Conservation (phyloP, 1,140 invertebrate species). For the Oreohelix idahoensis region DNA sequence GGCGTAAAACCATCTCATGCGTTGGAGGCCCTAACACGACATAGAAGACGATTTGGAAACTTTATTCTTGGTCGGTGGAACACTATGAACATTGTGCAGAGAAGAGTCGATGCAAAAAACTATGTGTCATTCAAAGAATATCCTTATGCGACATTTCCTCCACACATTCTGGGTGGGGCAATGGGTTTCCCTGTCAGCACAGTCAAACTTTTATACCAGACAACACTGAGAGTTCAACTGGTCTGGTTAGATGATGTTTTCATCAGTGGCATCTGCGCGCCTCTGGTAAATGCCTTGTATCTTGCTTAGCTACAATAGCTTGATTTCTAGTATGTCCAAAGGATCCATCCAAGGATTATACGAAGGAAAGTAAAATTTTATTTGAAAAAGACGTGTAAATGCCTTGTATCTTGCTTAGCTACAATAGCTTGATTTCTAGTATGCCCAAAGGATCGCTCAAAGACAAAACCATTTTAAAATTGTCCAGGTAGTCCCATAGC, state of each 20-base stretch:
- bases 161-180: conserved; percentile 72
- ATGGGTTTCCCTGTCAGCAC: conserved; percentile 68
- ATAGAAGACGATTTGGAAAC: conserved; percentile 32
- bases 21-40: conserved; percentile 69
- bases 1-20: conserved; percentile 76
- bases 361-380: too few relatives aligned
- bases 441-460: too few relatives aligned
- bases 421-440: too few relatives aligned
- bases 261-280: conserved; percentile 68
- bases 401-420: too few relatives aligned
- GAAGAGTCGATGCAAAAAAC: conserved; percentile 71
- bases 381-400: too few relatives aligned
- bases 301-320: too few relatives aligned
- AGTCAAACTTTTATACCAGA: conserved; percentile 61
- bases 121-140: conserved; percentile 68
- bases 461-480: too few relatives aligned
- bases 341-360: too few relatives aligned
- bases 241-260: conserved; percentile 73
- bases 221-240: conserved; percentile 56
- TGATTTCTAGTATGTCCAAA: too few relatives aligned
- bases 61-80: conserved; percentile 61
- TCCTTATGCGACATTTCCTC: conserved; percentile 66
- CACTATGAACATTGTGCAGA: conserved; percentile 55
- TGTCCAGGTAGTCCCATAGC: too few relatives aligned
- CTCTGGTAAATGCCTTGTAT: conserved; percentile 41